Evolutionary conservation across 2,888 invertebrate species (phyloP).

Genomic region (Agonopterix alstromeriana): DNA sequence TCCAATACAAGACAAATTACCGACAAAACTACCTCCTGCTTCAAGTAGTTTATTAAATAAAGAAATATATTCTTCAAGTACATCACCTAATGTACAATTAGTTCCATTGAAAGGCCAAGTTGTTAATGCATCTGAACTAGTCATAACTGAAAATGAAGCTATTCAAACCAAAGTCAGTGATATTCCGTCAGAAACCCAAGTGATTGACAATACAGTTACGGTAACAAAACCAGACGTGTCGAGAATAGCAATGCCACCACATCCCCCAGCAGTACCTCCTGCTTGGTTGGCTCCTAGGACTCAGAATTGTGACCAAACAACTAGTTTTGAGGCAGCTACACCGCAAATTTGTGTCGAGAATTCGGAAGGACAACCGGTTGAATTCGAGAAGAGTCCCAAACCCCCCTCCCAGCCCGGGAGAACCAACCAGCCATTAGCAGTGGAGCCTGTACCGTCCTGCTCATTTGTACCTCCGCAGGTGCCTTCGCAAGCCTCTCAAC

Average conservation of each 20-base stretch:
- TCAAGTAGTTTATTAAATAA: constrained; percentile 24
- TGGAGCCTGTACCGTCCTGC: constrained; percentile 58
- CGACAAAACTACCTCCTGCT: constrained; percentile 29
- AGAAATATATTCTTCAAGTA: neutral
- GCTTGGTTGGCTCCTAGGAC: constrained; percentile 52
- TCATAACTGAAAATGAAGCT: constrained; percentile 15
- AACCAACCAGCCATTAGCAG: constrained; percentile 21
- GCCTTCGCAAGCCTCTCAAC: constrained; percentile 32
- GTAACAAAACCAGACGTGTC: constrained; percentile 11
- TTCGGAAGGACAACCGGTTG: constrained; percentile 32
- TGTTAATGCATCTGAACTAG: constrained; percentile 13
- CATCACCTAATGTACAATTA: neutral
- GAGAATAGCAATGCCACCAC: constrained; percentile 31
- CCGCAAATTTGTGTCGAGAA: constrained; percentile 56
- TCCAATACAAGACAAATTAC: constrained; percentile 43
- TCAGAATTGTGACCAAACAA: constrained; percentile 18
- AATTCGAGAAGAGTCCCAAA: constrained; percentile 33
- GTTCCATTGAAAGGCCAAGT: neutral
- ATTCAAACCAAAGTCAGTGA: constrained; percentile 17
- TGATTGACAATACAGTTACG: constrained; percentile 20
- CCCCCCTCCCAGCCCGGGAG: constrained; percentile 28
- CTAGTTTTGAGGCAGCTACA: constrained; percentile 21
- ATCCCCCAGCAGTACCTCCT: constrained; percentile 61
- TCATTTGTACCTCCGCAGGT: constrained; percentile 42
- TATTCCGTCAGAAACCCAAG: constrained; percentile 16